These are phyloP conservation scores for Willisornis vidua DNA, from an alignment of 2,113 vertebrate genomes.

Conservation along the genomic window DNA sequence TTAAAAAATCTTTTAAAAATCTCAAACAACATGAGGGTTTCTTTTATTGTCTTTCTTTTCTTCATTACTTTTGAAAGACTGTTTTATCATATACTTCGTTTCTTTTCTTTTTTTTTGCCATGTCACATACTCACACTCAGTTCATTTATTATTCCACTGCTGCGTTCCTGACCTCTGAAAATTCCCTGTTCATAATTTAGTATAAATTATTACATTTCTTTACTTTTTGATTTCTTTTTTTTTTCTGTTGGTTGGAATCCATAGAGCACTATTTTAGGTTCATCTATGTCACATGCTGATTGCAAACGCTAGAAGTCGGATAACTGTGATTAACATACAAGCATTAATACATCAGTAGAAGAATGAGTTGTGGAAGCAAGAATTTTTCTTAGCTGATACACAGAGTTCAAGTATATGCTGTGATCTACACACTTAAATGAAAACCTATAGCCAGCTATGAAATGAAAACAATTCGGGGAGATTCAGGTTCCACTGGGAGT, in stretches of 20 bases:
- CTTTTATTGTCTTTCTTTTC: neutral
- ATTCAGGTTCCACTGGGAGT: neutral
- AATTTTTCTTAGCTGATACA: slow-evolving; percentile 37
- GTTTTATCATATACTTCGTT: neutral
- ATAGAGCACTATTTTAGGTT: neutral
- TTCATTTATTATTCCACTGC: neutral
- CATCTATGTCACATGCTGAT: neutral
- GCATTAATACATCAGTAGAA: neutral
- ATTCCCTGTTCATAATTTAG: neutral
- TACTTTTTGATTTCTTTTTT: neutral
- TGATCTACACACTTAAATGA: slow-evolving; percentile 51
- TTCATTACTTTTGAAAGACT: neutral
- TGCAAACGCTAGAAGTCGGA: neutral
- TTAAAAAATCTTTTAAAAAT: neutral
- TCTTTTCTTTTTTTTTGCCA: slow-evolving; percentile 3
- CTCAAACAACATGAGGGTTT: neutral
- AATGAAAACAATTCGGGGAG: slow-evolving; percentile 49
- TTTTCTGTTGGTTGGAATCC: neutral
- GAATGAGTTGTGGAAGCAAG: neutral
- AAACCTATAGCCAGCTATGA: slow-evolving; percentile 69
- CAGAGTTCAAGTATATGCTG: neutral
- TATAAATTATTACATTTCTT: neutral
- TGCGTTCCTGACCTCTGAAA: neutral
- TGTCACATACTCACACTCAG: neutral
- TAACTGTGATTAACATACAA: slow-evolving; percentile 9